Percentiles rank a stretch among this genome's conserved stretches.
Conservation (phyloP, 2,888 invertebrate genomes). For the Tenodera sinensis region DNA sequence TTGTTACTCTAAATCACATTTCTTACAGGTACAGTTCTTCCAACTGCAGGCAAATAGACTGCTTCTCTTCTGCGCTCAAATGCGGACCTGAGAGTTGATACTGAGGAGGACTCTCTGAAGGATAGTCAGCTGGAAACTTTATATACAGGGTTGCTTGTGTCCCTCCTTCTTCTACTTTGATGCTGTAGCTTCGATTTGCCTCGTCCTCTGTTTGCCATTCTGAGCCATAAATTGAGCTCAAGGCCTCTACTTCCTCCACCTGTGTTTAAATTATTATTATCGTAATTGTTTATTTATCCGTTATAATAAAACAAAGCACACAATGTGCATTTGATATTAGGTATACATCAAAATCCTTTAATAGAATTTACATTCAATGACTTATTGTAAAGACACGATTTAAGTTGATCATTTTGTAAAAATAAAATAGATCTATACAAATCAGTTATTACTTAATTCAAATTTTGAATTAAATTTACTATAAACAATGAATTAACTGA, state of each 20-base stretch:
- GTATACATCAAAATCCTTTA: no score
- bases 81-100: conserved; percentile 71
- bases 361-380: no score
- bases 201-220: conserved; percentile 63
- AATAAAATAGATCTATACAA: no score
- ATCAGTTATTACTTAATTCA: no score
- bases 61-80: conserved; percentile 58
- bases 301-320: no score
- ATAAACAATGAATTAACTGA: no score
- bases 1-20: neutral
- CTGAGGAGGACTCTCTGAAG: conserved; percentile 59
- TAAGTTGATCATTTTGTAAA: no score
- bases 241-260: conserved; percentile 68
- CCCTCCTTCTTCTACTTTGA: conserved; percentile 52
- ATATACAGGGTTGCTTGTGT: conserved; percentile 58
- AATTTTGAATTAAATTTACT: no score
- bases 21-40: conserved; percentile 65
- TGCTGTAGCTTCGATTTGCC: conserved; percentile 55
- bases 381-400: no score
- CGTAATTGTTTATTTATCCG: no score
- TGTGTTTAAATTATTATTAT: conserved; percentile 35
- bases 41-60: conserved; percentile 52
- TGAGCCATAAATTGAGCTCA: conserved; percentile 66
- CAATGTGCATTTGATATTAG: no score
- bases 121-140: conserved; percentile 63